These are phyloP conservation scores for Synodontis membranacea DNA, from an alignment of 2,113 vertebrate genomes.

Conservation along the genomic window DNA sequence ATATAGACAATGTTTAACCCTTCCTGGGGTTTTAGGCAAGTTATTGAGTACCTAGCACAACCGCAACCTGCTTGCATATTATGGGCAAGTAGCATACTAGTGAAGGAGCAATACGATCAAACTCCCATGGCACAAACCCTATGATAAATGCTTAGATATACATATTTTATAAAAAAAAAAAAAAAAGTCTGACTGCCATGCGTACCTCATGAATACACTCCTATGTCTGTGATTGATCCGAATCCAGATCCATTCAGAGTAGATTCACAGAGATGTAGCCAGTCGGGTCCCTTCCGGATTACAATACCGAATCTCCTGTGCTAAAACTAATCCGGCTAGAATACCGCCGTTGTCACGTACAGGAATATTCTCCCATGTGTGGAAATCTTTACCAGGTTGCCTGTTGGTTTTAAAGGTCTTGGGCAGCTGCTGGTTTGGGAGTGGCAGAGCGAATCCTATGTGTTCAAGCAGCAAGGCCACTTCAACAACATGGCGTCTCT, in stretches of 20 bases:
- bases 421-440: conserved; percentile 98
- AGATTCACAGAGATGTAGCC: not conserved
- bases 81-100: not conserved
- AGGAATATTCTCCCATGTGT: not conserved
- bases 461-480: conserved; percentile 96
- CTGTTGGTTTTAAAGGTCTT: conserved; percentile 72
- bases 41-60: not conserved
- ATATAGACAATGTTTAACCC: not conserved
- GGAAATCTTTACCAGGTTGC: not conserved
- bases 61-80: not conserved
- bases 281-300: not conserved
- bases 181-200: not conserved
- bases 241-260: too few species aligned
- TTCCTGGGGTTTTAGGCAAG: not conserved
- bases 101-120: not conserved
- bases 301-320: not conserved
- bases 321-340: not conserved
- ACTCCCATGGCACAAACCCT: not conserved
- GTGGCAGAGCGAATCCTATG: conserved; percentile 97
- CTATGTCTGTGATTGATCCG: not conserved
- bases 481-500: conserved; percentile 94
- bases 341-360: not conserved
- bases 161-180: too few species aligned
- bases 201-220: not conserved
- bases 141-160: not conserved